These are phyloP conservation scores for Zenarchopterus dispar DNA, from an alignment of 2,797 vertebrate genomes.

Conservation along the genomic window DNA sequence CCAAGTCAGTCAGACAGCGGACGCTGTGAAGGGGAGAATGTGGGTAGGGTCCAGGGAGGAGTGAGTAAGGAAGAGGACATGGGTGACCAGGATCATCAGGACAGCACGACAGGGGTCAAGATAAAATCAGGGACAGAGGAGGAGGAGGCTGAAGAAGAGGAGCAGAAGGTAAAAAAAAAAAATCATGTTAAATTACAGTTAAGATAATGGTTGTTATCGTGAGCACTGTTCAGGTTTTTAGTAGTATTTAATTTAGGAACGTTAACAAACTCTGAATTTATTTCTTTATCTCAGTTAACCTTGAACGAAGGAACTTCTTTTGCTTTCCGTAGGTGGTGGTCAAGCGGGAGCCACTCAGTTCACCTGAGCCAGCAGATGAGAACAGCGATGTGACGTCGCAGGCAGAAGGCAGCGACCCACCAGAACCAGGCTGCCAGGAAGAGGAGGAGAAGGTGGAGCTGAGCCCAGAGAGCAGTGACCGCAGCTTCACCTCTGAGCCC, in stretches of 20 bases:
- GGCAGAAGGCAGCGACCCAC: conserved; percentile 90
- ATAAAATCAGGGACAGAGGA: conserved; percentile 71
- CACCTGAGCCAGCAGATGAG: conserved; percentile 92
- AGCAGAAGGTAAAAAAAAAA: conserved; percentile 66
- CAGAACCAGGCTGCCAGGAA: conserved; percentile 89
- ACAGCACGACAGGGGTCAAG: conserved; percentile 63
- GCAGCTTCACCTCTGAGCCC: conserved; percentile 90
- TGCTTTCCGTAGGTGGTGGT: conserved; percentile 85
- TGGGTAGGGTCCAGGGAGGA: conserved; percentile 58
- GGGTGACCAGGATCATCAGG: conserved; percentile 65
- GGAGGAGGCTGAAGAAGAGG: conserved; percentile 84
- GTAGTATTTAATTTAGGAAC: neutral
- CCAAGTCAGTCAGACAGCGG: conserved; percentile 95
- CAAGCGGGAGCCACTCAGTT: conserved; percentile 94
- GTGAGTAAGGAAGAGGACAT: conserved; percentile 81
- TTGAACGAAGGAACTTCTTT: neutral
- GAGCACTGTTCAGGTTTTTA: neutral
- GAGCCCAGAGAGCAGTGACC: conserved; percentile 95
- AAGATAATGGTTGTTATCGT: no score
- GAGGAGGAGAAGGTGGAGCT: conserved; percentile 94
- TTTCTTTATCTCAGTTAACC: neutral
- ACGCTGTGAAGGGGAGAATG: conserved; percentile 80
- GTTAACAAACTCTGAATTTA: neutral
- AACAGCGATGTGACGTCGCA: conserved; percentile 93
- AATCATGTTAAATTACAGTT: neutral